Conservation (phyloP, 2,797 vertebrate genomes). For the Eurystomus glaucurus region DNA sequence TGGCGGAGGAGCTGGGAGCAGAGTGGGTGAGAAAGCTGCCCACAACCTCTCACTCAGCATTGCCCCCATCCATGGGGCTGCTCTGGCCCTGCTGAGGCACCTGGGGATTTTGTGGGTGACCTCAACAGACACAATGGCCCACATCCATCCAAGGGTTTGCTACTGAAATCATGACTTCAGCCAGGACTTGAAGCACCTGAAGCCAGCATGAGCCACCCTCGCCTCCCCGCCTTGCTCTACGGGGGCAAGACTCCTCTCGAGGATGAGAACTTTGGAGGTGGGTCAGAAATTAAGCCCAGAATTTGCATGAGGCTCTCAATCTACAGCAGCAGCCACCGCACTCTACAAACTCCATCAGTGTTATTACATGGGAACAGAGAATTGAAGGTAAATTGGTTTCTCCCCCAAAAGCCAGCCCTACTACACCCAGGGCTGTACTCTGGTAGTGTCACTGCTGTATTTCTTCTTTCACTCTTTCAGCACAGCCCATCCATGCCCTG, state of each 20-base stretch:
- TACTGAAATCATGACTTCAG: accelerated
- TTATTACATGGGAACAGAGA: not conserved
- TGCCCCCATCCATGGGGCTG: accelerated
- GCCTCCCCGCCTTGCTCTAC: accelerated
- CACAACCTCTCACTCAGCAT: not conserved
- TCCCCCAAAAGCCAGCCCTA: not conserved
- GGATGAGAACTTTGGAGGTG: not conserved
- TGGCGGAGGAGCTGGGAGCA: accelerated
- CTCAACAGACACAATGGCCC: not conserved
- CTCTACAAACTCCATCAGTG: not conserved
- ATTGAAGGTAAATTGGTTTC: not conserved
- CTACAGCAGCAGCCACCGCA: accelerated
- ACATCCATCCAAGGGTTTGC: not conserved
- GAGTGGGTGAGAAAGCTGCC: not conserved
- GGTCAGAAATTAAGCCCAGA: not conserved
- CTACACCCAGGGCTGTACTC: not conserved
- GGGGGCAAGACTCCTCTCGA: not conserved
- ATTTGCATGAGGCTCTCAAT: not conserved
- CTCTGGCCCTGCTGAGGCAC: not conserved
- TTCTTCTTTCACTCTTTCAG: not conserved
- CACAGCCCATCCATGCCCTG: not conserved
- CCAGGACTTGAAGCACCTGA: not conserved
- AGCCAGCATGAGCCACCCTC: not conserved
- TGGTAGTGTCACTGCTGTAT: not conserved
- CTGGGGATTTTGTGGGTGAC: not conserved